These are phyloP conservation scores for Eulemur rubriventer DNA, from an alignment of 2,797 vertebrate species.

Conservation along the genomic window DNA sequence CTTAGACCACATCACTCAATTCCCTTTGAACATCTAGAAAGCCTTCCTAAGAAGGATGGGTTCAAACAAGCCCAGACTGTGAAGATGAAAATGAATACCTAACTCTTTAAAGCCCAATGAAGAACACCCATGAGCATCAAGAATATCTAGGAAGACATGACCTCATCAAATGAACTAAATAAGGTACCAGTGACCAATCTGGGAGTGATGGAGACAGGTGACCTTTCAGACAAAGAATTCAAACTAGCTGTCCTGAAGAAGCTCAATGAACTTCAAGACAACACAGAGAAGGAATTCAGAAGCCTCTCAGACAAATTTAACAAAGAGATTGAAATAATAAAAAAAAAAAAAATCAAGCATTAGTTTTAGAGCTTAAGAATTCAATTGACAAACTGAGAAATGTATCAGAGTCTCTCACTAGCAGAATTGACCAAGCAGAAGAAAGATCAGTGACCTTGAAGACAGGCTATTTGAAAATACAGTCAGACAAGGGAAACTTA, in stretches of 20 bases:
- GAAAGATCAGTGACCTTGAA: background rate
- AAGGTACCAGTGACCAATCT: background rate
- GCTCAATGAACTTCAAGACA: background rate
- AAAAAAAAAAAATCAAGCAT: background rate
- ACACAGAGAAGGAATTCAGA: background rate
- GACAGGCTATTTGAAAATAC: background rate
- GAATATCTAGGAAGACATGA: background rate
- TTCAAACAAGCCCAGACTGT: background rate
- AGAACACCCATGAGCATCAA: background rate
- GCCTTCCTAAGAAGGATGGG: background rate
- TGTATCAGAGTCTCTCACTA: background rate
- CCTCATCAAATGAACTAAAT: background rate
- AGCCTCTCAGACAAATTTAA: background rate
- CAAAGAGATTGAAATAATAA: background rate
- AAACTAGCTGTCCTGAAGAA: background rate
- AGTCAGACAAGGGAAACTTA: background rate
- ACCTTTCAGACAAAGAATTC: background rate
- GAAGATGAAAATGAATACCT: background rate
- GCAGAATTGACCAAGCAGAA: background rate
- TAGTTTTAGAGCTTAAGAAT: background rate
- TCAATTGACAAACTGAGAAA: background rate
- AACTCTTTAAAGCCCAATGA: background rate
- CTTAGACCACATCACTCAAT: background rate
- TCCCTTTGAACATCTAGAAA: background rate
- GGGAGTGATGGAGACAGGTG: background rate